Base-by-base conservation (phyloP, 2,888 invertebrate genomes). In the Drosophila mimetica region DNA sequence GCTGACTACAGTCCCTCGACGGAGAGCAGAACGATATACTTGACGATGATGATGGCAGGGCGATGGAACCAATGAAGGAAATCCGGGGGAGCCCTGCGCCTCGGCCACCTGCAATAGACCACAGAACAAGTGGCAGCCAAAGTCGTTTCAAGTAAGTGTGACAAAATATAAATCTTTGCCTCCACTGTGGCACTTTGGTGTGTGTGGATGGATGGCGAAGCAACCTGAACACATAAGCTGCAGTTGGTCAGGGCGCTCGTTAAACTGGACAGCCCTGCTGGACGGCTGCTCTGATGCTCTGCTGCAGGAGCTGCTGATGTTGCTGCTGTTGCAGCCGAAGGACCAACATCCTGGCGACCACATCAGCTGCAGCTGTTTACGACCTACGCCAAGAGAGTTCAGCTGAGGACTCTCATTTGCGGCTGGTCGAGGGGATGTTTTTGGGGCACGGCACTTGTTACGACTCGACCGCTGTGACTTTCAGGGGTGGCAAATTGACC, bases 321-420 rank as follows among this genome's bases (percentile, higher is more conserved):
- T 28, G 46, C 13, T 30, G 46, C 11, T 37, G 16, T 8, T 42
- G 42, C 25, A 16, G 14, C 63, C 63, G 51, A 63, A 63, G 63
- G 20, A 42, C 60, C 50, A 47, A 36, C 16, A 37, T 52, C 46
- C 57, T 51, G 58, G 42, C 61, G 44, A 59, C 61, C 71, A 39
- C 58, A 74, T 76, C 78, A 79, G 83, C 81, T 73, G 81, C 79
- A 66, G 63, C 77, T 77, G 79, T 79, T 88, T 88, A 74, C 77
- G 87, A 88, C 86, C 86, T 84, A 88, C 77, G 67, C 78, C 80
- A 82, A 86, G 86, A 74, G 77, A 75, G 77, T 71, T 73, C 63
- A 73, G 52, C 59, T 57, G 47, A 41, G 53, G 32, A 22, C 39
- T 44, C 63, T 54, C 63, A 37, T 44, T 54, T 65, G 52, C 34